phyloP scores from a whole-genome alignment of 2,797 vertebrate genomes.

The Ctenosaura bakeri region DNA sequence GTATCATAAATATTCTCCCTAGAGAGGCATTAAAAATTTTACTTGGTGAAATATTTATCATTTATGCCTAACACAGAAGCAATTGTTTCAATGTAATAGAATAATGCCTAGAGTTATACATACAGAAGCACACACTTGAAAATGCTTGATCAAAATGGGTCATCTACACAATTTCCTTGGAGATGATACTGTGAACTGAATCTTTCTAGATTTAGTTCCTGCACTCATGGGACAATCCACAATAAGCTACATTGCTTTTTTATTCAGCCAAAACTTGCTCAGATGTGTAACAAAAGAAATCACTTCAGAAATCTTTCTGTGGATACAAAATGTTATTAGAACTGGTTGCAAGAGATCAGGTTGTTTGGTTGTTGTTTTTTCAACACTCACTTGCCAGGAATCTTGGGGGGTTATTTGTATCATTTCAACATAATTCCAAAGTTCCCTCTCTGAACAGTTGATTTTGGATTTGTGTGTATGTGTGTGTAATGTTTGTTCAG shows the following conservation, averaged over 20 bases:
- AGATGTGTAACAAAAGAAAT: neutral
- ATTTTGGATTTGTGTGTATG: neutral
- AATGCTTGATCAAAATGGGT: neutral
- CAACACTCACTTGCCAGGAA: neutral
- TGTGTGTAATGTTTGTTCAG: neutral
- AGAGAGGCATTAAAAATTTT: neutral
- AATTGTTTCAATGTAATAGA: neutral
- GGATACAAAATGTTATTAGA: neutral
- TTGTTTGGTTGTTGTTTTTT: neutral
- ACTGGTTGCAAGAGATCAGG: no score
- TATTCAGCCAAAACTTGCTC: no score
- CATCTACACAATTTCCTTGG: neutral
- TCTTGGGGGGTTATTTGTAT: neutral
- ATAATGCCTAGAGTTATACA: neutral
- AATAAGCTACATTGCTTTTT: neutral
- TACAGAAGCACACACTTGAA: neutral
- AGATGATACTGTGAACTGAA: neutral
- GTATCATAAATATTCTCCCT: neutral
- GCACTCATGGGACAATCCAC: neutral
- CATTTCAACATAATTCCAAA: neutral
- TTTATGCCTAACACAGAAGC: neutral
- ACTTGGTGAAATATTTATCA: neutral
- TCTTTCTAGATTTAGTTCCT: neutral
- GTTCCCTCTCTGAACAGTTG: neutral
- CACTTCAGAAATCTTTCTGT: neutral